Conservation (phyloP, 2,113 vertebrate species). For the Hypanus sabinus region DNA sequence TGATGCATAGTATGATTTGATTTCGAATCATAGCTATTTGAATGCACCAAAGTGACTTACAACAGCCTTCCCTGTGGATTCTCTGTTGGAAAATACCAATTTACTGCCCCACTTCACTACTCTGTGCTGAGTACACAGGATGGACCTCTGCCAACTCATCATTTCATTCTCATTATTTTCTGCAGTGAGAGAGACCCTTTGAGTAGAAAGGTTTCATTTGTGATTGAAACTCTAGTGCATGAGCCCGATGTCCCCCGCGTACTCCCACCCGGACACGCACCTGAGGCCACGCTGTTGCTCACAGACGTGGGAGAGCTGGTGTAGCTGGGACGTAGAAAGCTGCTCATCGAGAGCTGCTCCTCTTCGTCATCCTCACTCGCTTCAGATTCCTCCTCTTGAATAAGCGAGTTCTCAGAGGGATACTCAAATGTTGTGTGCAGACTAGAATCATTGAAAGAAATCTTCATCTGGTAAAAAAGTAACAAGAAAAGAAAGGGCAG, state of each 20-base stretch:
- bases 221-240: too few species aligned
- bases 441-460: constrained; percentile 87
- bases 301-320: constrained; percentile 42
- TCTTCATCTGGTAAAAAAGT: constrained; percentile 71
- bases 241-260: too few species aligned
- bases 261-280: constrained; percentile 52
- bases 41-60: neutral
- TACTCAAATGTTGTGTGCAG: constrained; percentile 90
- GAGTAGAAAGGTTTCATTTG: neutral
- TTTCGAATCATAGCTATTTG: neutral
- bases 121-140: neutral
- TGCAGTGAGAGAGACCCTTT: neutral
- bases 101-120: neutral
- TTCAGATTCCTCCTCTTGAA: constrained; percentile 62
- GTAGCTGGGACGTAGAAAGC: constrained; percentile 64
- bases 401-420: constrained; percentile 76
- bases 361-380: constrained; percentile 54
- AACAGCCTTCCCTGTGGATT: neutral
- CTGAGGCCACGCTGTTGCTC: constrained; percentile 55
- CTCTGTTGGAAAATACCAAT: neutral
- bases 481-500: neutral
- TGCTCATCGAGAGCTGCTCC: constrained; percentile 51
- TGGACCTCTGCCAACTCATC: neutral
- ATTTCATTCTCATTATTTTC: too few species aligned
- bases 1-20: neutral